These are phyloP conservation scores for Pantherophis vulpinus DNA, from an alignment of 2,797 vertebrate genomes.

Conservation along the genomic window DNA sequence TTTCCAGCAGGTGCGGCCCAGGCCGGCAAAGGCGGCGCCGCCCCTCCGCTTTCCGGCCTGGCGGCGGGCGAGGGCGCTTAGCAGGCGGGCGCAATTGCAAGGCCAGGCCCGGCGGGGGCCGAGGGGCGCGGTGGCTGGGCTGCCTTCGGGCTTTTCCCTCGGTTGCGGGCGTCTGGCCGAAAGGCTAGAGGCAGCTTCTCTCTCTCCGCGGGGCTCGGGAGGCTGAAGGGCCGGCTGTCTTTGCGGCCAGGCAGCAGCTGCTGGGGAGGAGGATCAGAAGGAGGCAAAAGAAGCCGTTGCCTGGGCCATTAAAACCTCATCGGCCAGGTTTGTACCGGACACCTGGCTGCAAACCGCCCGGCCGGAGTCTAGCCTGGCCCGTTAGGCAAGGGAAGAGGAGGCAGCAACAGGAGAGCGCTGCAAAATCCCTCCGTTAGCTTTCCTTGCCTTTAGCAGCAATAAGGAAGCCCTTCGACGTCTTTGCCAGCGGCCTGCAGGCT, in stretches of 20 bases:
- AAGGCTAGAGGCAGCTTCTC: background rate
- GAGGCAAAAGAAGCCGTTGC: background rate
- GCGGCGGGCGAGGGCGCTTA: background rate
- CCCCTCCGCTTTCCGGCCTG: too few species aligned
- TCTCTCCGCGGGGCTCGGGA: background rate
- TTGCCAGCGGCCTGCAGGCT: background rate
- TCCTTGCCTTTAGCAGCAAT: background rate
- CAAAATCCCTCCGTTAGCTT: background rate
- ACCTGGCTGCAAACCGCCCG: background rate
- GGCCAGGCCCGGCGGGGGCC: background rate
- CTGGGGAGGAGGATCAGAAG: background rate
- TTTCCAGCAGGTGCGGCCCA: background rate
- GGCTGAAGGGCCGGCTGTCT: accelerated
- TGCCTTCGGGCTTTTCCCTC: background rate
- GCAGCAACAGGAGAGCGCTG: background rate
- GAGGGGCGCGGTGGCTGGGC: background rate
- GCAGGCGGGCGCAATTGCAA: background rate
- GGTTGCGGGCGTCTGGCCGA: background rate
- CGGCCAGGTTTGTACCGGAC: background rate
- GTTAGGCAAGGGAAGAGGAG: background rate
- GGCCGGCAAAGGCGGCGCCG: too few species aligned
- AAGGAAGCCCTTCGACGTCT: background rate
- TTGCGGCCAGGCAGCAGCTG: background rate
- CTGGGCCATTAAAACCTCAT: background rate
- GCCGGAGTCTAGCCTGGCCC: background rate